phyloP scores from a whole-genome alignment of 1,140 invertebrate species.

The Heliconius himera region DNA sequence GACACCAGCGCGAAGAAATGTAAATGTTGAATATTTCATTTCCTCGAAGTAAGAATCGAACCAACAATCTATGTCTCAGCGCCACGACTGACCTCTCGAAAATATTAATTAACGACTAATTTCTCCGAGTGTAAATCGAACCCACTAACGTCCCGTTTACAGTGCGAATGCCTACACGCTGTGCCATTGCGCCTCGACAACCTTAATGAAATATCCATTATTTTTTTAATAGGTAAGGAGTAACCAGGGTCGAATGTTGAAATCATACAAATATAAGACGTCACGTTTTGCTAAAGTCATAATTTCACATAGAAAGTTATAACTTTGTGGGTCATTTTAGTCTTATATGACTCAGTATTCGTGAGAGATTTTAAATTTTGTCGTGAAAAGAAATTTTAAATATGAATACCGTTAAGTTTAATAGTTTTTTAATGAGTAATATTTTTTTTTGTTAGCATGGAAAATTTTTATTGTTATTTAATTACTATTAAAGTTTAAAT shows the following conservation, averaged over 20 bases:
- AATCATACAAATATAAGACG: conserved; percentile 14
- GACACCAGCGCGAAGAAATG: too few relatives aligned
- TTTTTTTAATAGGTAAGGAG: neutral
- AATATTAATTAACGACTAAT: too few relatives aligned
- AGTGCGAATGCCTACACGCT: too few relatives aligned
- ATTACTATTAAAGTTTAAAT: neutral
- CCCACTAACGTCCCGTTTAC: too few relatives aligned
- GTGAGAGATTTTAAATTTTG: neutral
- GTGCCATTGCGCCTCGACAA: too few relatives aligned
- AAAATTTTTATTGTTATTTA: neutral
- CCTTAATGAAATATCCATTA: too few relatives aligned
- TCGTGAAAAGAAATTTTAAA: neutral
- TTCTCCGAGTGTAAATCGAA: too few relatives aligned
- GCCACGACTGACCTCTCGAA: too few relatives aligned
- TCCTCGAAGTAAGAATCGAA: too few relatives aligned
- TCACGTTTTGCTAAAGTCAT: neutral
- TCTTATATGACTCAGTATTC: conserved; percentile 11
- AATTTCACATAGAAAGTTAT: conserved; percentile 14
- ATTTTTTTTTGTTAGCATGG: too few relatives aligned
- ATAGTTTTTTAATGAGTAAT: neutral
- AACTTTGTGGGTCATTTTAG: neutral
- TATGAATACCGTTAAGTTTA: neutral
- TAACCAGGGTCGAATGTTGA: neutral
- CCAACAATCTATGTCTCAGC: too few relatives aligned
- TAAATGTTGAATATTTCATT: too few relatives aligned